Base-by-base conservation (phyloP, 2,888 invertebrate genomes). In the Notodonta ziczac region DNA sequence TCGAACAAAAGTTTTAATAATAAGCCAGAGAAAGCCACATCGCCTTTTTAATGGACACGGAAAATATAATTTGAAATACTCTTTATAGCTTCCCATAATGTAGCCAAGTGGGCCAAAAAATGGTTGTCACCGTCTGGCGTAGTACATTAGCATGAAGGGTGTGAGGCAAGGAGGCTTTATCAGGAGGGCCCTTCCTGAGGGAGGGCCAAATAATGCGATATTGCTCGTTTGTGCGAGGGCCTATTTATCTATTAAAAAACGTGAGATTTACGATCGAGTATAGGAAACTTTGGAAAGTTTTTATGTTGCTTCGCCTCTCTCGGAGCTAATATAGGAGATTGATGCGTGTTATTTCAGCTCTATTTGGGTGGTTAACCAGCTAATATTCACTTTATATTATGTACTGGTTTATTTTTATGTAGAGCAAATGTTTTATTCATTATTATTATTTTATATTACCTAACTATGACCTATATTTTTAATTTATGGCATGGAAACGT, bases 161-260 rank as follows among this genome's bases (percentile, higher is more conserved):
- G 91, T 90, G 91, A 90, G 93, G 90, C 80, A 83, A 88, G 91
- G 91, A 87, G 92, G 90, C 83, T 91, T 92, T 93, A 93, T 93
- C 93, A 91, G 88, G 85, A 91, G 91, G 91, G 91, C 92, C 93
- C 90, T 93, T 93, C 92, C 92, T 91, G 90, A 89, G 92, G 91
- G 93, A 90, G 93, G 89, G 83, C 91, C 92, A 90, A 92, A 93
- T 93, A 93, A 93, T 93, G 92, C 85, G 91, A 93, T 93, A 93
- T 93, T 93, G 92, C 93, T 93, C 93, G 93, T 93, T 93, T 93
- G 91, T 89, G 92, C 90, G 88, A 90, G 90, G 90, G 86, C 90
- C 93, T 93, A 93, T 93, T 93, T 93, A 93, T 93, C 93, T 93
- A 93, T 93, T 93, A 93, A 93, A 92, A 93, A 93, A 91, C 90